These are phyloP conservation scores for Hylia prasina DNA, from an alignment of 2,113 vertebrate genomes.

Conservation along the genomic window DNA sequence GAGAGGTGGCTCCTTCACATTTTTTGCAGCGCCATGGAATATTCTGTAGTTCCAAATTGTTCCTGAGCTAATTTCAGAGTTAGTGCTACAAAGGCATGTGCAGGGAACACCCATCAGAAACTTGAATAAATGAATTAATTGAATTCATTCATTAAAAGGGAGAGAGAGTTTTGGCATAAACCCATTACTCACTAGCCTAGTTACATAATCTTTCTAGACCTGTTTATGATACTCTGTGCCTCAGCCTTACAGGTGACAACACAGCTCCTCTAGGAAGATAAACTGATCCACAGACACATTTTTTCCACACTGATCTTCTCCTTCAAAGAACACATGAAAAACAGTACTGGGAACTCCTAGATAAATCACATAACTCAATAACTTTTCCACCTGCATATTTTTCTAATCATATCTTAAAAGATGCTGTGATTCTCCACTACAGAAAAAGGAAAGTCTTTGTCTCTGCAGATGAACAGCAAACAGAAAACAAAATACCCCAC, in stretches of 20 bases:
- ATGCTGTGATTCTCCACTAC: not conserved
- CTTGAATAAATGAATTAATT: not conserved
- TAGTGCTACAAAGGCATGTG: not conserved
- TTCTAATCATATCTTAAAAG: not conserved
- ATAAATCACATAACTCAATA: constrained; percentile 16
- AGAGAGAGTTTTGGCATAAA: not conserved
- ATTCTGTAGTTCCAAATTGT: not conserved
- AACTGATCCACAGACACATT: not conserved
- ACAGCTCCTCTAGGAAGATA: not conserved
- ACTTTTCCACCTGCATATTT: not conserved
- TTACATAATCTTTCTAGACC: not conserved
- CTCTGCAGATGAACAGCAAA: not conserved
- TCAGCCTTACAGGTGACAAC: not conserved
- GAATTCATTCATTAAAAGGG: not conserved
- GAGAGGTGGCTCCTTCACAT: not conserved
- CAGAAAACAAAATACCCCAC: not conserved
- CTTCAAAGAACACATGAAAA: not conserved
- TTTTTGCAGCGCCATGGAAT: not conserved
- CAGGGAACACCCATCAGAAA: not conserved
- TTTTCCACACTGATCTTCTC: not conserved
- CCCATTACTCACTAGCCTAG: not conserved
- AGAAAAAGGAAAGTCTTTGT: not conserved
- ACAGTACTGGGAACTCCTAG: not conserved
- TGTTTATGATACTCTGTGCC: not conserved
- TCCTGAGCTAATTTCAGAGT: not conserved